These are phyloP conservation scores for Drosophila arizonae DNA, from an alignment of 1,140 invertebrate species.

Conservation along the genomic window DNA sequence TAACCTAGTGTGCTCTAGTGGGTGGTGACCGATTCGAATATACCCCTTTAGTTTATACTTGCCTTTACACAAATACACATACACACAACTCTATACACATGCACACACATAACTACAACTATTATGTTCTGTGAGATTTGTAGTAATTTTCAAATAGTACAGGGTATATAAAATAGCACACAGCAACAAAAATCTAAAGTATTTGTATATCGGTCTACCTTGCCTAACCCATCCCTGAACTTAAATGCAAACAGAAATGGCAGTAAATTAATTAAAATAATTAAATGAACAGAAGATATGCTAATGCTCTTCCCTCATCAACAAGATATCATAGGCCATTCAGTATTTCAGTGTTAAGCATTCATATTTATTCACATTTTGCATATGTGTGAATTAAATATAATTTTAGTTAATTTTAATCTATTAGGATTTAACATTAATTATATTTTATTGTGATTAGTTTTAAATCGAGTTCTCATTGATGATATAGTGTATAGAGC, in stretches of 20 bases:
- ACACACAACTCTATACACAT: neutral
- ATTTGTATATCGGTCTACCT: constrained; percentile 34
- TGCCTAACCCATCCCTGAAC: constrained; percentile 3
- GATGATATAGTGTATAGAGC: no score
- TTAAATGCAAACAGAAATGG: constrained; percentile 13
- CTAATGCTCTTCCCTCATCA: constrained; percentile 12
- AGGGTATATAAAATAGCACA: neutral
- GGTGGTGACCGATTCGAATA: neutral
- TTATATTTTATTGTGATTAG: no score
- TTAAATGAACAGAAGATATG: neutral
- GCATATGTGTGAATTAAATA: no score
- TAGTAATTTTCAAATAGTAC: neutral
- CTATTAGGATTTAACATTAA: no score
- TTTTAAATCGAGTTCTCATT: no score
- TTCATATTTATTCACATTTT: neutral
- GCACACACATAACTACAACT: neutral
- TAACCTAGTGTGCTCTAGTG: neutral
- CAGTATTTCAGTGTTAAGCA: neutral
- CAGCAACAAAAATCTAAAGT: neutral
- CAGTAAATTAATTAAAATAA: constrained; percentile 40
- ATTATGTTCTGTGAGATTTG: no score
- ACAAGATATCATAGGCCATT: no score
- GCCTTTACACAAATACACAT: neutral
- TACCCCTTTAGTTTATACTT: neutral
- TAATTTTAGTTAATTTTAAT: no score